A percentile compares a stretch with the other conserved stretches of the same genome.
Conservation (phyloP, 2,797 vertebrate species). For the Cossypha polioptera region DNA sequence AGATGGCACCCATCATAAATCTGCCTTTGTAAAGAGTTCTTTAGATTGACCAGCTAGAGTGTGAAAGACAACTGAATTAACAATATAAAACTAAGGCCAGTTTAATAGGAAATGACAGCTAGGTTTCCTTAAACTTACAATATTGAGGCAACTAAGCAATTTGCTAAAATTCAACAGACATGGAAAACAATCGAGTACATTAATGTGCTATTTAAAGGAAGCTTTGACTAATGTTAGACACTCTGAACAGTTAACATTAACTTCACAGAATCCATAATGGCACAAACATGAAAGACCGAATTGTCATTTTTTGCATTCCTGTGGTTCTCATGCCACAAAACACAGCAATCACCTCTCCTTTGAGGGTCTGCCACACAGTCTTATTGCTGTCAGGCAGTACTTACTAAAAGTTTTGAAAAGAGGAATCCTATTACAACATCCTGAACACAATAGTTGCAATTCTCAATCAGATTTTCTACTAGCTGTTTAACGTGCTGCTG, state of each 20-base stretch:
- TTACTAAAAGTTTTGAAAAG: neutral
- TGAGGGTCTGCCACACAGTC: neutral
- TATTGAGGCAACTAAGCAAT: slow-evolving; percentile 55
- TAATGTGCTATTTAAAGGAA: slow-evolving; percentile 34
- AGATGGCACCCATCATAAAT: slow-evolving; percentile 88
- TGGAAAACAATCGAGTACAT: slow-evolving; percentile 37
- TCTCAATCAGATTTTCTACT: neutral
- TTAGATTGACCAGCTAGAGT: slow-evolving; percentile 70
- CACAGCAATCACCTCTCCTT: neutral
- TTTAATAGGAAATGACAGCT: slow-evolving; percentile 61
- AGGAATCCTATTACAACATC: neutral
- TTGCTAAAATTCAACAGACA: slow-evolving; percentile 73
- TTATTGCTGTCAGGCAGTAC: neutral
- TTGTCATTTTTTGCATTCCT: slow-evolving; percentile 16
- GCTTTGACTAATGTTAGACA: neutral
- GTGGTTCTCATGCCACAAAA: neutral
- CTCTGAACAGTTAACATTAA: neutral
- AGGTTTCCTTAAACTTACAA: slow-evolving; percentile 68
- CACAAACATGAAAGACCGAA: neutral
- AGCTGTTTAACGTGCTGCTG: neutral
- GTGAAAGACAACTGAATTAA: slow-evolving; percentile 73
- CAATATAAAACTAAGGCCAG: slow-evolving; percentile 32
- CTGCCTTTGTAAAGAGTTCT: slow-evolving; percentile 78
- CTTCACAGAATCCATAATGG: neutral
- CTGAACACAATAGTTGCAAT: neutral